Base-by-base conservation (phyloP, 2,113 vertebrate genomes). In the Myotis brandtii region DNA sequence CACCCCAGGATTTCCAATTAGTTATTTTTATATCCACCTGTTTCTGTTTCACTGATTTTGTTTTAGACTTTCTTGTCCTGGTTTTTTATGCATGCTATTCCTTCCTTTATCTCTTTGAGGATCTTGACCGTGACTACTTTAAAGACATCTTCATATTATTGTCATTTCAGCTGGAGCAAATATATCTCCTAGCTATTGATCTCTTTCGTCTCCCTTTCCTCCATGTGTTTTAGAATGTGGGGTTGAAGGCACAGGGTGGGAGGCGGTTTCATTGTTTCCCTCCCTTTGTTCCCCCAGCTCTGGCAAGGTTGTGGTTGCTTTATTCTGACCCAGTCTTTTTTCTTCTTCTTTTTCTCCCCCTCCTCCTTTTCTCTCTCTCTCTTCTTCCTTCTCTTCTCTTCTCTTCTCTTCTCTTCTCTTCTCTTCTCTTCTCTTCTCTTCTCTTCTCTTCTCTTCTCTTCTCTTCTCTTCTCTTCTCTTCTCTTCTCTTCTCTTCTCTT, bases 171-270 rank as follows among this genome's bases (percentile, higher is more conserved):
- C 37, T 30, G 62, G 30, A 89, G 23, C 75, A 86, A 79, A 56
- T 54, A 6, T 70, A 72, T 67, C 50, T 75, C 32, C 18, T 66
- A 17, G 5, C 34, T 56, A 81, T 70, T 67, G 54, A 77, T n/a
- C 20, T 56, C 30, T 75, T 91, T 81, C 40, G 23, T 77, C 77
- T 95, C 67, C 9, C 16, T 95, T 85, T 93, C 81, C 85, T 82
- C 37, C 23, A 5, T 18, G 37, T 76, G 46, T 34, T 77, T 79
- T 84, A 25, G 27, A 81, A 73, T 37, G 85, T 67, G 1, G 52
- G 56, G 59, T 66, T 72, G 73, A 72, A 87, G 75, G 25, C 46
- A 72, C 13, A 87, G 46, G 48, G 8, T 66, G 32, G 48, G 27
- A 77, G 67, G 13, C 67, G n/a, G 14, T 77, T 92, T 81, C 46